Evolutionary conservation across 2,888 invertebrate species (phyloP).

Genomic region (Tenthredo notha): DNA sequence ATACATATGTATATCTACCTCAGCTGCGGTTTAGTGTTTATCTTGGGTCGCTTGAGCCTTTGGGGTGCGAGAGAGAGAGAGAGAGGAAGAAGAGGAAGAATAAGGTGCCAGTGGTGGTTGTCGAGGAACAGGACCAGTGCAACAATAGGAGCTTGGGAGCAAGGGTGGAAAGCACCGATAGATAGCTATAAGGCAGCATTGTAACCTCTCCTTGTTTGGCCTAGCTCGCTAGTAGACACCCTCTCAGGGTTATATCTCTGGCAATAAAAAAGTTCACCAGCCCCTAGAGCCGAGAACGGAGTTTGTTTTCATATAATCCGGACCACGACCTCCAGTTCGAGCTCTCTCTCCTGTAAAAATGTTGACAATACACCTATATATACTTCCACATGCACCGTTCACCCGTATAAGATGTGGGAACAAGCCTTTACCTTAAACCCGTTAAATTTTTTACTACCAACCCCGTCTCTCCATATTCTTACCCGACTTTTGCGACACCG

Average conservation of each 20-base stretch:
- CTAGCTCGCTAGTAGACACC: neutral
- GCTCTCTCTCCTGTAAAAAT: slow-evolving; percentile 13
- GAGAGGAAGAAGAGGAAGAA: neutral
- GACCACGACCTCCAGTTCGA: neutral
- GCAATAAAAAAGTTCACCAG: slow-evolving; percentile 38
- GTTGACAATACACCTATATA: neutral
- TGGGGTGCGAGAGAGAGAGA: neutral
- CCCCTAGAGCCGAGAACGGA: neutral
- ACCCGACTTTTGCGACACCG: neutral
- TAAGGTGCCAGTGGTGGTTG: neutral
- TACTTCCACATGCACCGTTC: too few species aligned
- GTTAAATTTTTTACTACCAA: slow-evolving; percentile 22
- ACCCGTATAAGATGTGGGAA: neutral
- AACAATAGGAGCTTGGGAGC: neutral
- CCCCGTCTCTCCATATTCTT: neutral
- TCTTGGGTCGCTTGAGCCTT: slow-evolving; percentile 22
- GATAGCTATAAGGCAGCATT: neutral
- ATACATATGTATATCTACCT: slow-evolving; percentile 5
- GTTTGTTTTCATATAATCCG: slow-evolving; percentile 45
- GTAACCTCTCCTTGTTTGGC: slow-evolving; percentile 30
- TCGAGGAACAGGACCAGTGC: slow-evolving; percentile 10
- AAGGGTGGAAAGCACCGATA: slow-evolving; percentile 12
- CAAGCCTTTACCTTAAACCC: slow-evolving; percentile 8
- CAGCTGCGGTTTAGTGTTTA: slow-evolving; percentile 42
- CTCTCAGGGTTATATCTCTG: slow-evolving; percentile 34